A percentile compares a stretch with the other conserved stretches of the same genome.
phyloP scores from a whole-genome alignment of 2,797 vertebrate genomes.

The Mormyrops attenuatus region DNA sequence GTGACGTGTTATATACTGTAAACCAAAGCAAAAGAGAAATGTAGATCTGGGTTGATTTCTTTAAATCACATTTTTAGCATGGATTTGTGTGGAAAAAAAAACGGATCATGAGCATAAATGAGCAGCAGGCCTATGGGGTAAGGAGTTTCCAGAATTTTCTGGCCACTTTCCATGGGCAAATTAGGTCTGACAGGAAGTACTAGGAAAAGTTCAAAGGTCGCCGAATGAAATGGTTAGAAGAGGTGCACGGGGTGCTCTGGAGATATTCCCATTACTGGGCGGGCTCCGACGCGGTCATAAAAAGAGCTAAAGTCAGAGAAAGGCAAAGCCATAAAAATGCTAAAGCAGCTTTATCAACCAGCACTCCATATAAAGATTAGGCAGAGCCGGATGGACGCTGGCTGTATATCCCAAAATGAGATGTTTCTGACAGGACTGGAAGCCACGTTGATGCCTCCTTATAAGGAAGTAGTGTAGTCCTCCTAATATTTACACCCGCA shows the following conservation, averaged over 20 bases:
- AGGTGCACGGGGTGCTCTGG: not conserved
- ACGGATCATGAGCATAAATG: not conserved
- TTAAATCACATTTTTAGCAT: not conserved
- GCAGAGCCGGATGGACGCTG: not conserved
- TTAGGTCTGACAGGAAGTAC: not conserved
- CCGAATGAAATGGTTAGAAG: constrained; percentile 7
- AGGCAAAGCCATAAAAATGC: constrained; percentile 23
- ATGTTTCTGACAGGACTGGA: not conserved
- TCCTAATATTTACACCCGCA: not conserved
- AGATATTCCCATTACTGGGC: not conserved
- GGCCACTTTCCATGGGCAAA: not conserved
- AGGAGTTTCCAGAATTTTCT: not conserved
- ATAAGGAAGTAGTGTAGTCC: not conserved
- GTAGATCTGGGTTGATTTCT: not conserved
- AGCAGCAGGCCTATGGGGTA: not conserved
- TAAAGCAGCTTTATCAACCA: constrained; percentile 13
- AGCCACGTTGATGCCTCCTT: not conserved
- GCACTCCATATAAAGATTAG: constrained; percentile 8
- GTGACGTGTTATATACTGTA: not conserved
- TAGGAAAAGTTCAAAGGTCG: not conserved
- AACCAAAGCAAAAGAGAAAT: not conserved
- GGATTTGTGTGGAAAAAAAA: not conserved
- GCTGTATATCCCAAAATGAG: constrained; percentile 6
- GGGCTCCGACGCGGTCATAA: not conserved
- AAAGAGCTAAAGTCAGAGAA: constrained; percentile 21